Conservation (phyloP, 2,113 vertebrate species). For the Melanotaenia duboulayi region DNA sequence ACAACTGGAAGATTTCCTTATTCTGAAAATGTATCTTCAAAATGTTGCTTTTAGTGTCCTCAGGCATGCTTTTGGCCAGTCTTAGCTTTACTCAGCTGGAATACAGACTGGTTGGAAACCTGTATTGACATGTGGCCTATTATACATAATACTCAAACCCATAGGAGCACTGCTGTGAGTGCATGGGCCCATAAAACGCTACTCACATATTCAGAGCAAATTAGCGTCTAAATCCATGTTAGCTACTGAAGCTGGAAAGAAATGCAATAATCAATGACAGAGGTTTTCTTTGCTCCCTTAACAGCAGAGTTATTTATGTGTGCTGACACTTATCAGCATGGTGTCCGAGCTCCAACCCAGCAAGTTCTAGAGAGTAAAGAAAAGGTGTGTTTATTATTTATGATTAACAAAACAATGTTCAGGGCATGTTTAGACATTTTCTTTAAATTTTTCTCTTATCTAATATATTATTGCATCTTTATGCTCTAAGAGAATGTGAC, state of each 20-base stretch:
- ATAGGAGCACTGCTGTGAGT: slow-evolving; percentile 26
- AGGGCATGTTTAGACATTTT: slow-evolving; percentile 40
- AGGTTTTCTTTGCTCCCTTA: slow-evolving; percentile 47
- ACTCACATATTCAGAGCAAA: slow-evolving; percentile 62
- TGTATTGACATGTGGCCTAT: slow-evolving; percentile 50
- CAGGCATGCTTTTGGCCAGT: slow-evolving; percentile 17
- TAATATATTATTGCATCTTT: not conserved
- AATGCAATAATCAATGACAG: slow-evolving; percentile 61
- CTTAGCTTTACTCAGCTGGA: slow-evolving; percentile 26
- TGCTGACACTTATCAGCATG: slow-evolving; percentile 35
- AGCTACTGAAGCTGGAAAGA: slow-evolving; percentile 49
- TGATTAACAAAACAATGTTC: slow-evolving; percentile 32
- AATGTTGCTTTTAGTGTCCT: slow-evolving; percentile 22
- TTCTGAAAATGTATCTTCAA: slow-evolving; percentile 17
- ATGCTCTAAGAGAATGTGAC: slow-evolving; percentile 8
- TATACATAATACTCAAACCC: slow-evolving; percentile 61
- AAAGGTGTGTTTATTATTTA: slow-evolving; percentile 26
- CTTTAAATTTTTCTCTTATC: not conserved
- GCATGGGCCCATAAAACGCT: slow-evolving; percentile 45
- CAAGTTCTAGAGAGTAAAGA: slow-evolving; percentile 5
- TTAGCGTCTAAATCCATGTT: slow-evolving; percentile 62
- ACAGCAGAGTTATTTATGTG: slow-evolving; percentile 53
- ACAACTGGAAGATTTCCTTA: slow-evolving; percentile 14
- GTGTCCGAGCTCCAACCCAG: slow-evolving; percentile 17
- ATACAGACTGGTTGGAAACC: slow-evolving; percentile 40